Conservation (phyloP, 2,113 vertebrate species). For the Isichthys henryi region DNA sequence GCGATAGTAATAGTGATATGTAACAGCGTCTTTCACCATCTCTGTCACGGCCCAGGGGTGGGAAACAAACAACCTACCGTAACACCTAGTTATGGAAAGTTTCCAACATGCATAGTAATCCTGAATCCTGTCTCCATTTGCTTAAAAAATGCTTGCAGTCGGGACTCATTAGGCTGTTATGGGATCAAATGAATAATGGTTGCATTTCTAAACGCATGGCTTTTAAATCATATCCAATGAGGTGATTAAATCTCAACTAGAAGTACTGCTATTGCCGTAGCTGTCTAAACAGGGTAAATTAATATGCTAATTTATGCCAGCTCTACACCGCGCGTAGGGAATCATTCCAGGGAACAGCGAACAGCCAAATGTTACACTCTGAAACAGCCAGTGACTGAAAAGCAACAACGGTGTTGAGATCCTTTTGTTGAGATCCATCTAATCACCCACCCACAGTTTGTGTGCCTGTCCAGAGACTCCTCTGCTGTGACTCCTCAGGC, state of each 20-base stretch:
- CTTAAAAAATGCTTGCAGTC: not conserved
- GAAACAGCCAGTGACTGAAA: not conserved
- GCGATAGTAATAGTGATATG: not conserved
- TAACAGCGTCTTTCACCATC: not conserved
- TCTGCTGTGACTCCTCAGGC: not conserved
- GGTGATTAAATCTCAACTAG: not conserved
- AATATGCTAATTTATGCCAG: not conserved
- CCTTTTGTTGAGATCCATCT: not conserved
- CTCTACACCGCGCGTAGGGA: not conserved
- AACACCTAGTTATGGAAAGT: not conserved
- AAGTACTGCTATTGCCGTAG: not conserved
- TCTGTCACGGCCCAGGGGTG: not conserved
- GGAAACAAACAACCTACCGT: not conserved
- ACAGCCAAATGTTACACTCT: not conserved
- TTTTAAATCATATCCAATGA: not conserved
- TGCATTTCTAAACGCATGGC: not conserved
- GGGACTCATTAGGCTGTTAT: not conserved
- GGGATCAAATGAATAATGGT: not conserved
- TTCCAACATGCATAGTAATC: not conserved
- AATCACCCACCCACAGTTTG: not conserved
- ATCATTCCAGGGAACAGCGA: not conserved
- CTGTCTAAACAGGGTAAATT: not conserved
- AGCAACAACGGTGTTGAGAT: not conserved
- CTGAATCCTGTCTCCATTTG: not conserved
- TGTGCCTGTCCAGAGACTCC: not conserved